Evolutionary conservation across 2,888 invertebrate species (phyloP).

Genomic region (Pediacus dermestoides): DNA sequence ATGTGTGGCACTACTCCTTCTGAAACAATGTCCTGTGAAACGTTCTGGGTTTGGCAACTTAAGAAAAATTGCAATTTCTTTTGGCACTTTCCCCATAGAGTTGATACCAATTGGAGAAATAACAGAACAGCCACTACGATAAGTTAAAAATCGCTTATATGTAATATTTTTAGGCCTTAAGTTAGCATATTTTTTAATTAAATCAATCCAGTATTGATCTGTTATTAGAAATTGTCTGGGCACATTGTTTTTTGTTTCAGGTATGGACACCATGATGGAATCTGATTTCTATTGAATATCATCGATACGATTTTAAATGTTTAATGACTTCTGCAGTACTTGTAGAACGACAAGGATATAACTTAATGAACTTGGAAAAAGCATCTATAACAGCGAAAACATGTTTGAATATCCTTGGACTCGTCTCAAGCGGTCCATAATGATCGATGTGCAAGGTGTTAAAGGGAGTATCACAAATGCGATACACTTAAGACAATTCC

Average conservation of each 20-base stretch:
- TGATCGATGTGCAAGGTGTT: conserved; percentile 33
- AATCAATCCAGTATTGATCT: conserved; percentile 6
- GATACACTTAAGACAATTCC: conserved; percentile 34
- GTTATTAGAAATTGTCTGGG: conserved; percentile 2
- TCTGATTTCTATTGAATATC: no score
- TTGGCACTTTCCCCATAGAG: conserved; percentile 8
- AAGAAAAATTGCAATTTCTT: conserved; percentile 10
- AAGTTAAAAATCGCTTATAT: conserved; percentile 8
- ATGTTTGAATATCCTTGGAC: conserved; percentile 19
- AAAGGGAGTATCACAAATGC: conserved; percentile 32
- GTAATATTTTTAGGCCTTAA: conserved; percentile 5
- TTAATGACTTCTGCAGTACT: conserved; percentile 21
- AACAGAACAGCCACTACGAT: conserved; percentile 10
- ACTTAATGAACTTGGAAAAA: conserved; percentile 31
- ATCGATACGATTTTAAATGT: conserved; percentile 21
- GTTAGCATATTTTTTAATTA: conserved; percentile 4
- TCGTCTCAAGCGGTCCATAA: conserved; percentile 27
- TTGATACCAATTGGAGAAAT: no score
- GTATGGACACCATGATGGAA: conserved; percentile 1
- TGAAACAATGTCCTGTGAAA: conserved; percentile 11
- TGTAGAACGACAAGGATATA: conserved; percentile 27
- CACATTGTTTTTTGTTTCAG: neutral
- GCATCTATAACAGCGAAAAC: conserved; percentile 32
- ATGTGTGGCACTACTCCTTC: conserved; percentile 9
- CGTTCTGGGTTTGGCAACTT: conserved; percentile 6